A percentile compares a stretch with the other conserved stretches of the same genome.
Evolutionary conservation across 1,140 invertebrate species (phyloP).

Genomic region (Himalopsyche phryganea): DNA sequence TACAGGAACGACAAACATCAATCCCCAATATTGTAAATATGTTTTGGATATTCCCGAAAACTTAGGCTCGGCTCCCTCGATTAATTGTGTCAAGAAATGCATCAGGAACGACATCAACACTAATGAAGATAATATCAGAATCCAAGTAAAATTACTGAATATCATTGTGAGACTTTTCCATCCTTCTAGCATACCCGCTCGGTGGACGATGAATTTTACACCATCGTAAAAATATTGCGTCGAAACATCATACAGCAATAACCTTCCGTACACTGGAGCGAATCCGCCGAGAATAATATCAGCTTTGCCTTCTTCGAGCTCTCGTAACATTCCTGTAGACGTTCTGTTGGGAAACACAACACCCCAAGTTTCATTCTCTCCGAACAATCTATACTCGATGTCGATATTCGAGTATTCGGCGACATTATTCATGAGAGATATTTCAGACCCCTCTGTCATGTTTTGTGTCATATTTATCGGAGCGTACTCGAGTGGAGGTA

Average conservation of each 20-base stretch:
- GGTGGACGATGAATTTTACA: slow-evolving; percentile 28
- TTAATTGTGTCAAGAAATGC: slow-evolving; percentile 8
- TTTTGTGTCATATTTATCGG: neutral
- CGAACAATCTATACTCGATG: slow-evolving; percentile 21
- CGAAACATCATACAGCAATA: slow-evolving; percentile 14
- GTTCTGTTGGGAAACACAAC: slow-evolving; percentile 23
- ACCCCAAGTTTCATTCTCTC: slow-evolving; percentile 20
- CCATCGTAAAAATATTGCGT: slow-evolving; percentile 21
- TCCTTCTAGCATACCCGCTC: neutral
- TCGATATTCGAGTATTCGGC: slow-evolving; percentile 22
- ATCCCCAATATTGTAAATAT: slow-evolving; percentile 10
- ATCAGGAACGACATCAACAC: slow-evolving; percentile 14
- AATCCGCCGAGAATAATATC: slow-evolving; percentile 24
- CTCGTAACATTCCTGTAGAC: slow-evolving; percentile 21
- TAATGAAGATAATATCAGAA: slow-evolving; percentile 8
- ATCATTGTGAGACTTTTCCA: slow-evolving; percentile 18
- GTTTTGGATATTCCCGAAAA: slow-evolving; percentile 15
- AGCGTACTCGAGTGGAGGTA: neutral
- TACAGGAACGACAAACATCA: slow-evolving; percentile 19
- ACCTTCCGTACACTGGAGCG: slow-evolving; percentile 13
- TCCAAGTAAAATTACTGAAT: slow-evolving; percentile 10
- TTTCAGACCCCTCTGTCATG: slow-evolving; percentile 29
- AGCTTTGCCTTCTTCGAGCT: slow-evolving; percentile 9
- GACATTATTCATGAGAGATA: slow-evolving; percentile 28
- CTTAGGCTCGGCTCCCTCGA: slow-evolving; percentile 4